A percentile compares a stretch with the other conserved stretches of the same genome.
phyloP scores from a whole-genome alignment of 2,888 invertebrate genomes.

The Eupithecia inturbata region DNA sequence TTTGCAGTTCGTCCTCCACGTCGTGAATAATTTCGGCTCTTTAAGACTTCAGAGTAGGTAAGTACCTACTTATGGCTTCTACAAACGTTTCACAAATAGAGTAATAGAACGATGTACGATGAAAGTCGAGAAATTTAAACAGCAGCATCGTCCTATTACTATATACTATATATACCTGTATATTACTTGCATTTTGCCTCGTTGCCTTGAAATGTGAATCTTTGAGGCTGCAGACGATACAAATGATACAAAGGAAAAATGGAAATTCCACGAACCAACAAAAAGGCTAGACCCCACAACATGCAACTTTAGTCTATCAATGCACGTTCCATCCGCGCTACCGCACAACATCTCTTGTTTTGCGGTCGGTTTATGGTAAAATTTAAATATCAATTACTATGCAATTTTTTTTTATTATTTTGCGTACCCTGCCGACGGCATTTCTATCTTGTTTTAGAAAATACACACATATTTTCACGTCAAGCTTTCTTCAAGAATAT shows the following conservation, averaged over 20 bases:
- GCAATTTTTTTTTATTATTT: background rate
- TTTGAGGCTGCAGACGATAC: conserved; percentile 8
- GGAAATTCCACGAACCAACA: background rate
- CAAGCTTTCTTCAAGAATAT: background rate
- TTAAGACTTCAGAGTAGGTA: conserved; percentile 51
- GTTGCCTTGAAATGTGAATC: conserved; percentile 8
- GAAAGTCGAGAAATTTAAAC: conserved; percentile 9
- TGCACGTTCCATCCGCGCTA: background rate
- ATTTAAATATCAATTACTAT: background rate
- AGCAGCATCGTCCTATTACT: no score
- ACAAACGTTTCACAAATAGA: conserved; percentile 51
- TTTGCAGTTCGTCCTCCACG: conserved; percentile 37
- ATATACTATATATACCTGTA: no score
- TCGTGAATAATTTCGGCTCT: conserved; percentile 58
- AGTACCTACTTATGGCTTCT: conserved; percentile 48
- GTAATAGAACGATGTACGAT: background rate
- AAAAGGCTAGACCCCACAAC: background rate
- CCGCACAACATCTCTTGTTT: background rate
- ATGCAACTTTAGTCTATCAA: background rate
- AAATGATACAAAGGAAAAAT: conserved; percentile 17
- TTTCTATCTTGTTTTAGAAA: background rate
- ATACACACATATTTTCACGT: background rate
- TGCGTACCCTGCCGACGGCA: background rate
- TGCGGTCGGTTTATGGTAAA: background rate
- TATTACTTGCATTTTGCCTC: conserved; percentile 12